Evolutionary conservation across 2,113 vertebrate species (phyloP).

Genomic region (Sturnus vulgaris): DNA sequence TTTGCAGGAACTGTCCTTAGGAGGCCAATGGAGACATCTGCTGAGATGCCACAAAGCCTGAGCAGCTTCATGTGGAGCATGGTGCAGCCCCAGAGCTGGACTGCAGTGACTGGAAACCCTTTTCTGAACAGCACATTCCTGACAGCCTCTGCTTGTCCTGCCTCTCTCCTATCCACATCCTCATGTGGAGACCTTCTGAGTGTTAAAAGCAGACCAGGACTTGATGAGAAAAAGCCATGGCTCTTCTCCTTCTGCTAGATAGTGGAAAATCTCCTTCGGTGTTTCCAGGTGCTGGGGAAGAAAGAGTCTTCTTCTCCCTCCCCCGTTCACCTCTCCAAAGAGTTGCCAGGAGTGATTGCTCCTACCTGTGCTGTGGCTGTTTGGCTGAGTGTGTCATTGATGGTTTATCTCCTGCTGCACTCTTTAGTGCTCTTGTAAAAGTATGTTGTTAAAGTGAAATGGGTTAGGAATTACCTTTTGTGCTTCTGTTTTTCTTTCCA

Average conservation of each 20-base stretch:
- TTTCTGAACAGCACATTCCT: not conserved
- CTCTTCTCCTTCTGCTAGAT: not conserved
- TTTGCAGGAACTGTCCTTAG: not conserved
- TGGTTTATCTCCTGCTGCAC: not conserved
- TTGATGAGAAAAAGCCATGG: not conserved
- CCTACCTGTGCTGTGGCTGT: not conserved
- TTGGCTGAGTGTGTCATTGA: not conserved
- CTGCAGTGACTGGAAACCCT: not conserved
- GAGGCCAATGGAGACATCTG: accelerated
- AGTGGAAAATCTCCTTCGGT: not conserved
- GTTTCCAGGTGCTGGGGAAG: not conserved
- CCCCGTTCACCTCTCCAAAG: accelerated
- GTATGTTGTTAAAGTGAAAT: not conserved
- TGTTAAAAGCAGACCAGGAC: not conserved
- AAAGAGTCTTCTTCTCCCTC: not conserved
- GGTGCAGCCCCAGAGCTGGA: not conserved
- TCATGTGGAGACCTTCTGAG: not conserved
- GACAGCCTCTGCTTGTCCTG: not conserved
- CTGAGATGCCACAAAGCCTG: not conserved
- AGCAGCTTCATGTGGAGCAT: not conserved
- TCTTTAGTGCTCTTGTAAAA: not conserved
- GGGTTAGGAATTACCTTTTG: not conserved
- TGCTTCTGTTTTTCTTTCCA: not conserved
- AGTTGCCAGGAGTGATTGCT: not conserved
- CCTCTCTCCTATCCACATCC: not conserved